phyloP scores from a whole-genome alignment of 2,797 vertebrate species.

The Sebastolobus altivelis region DNA sequence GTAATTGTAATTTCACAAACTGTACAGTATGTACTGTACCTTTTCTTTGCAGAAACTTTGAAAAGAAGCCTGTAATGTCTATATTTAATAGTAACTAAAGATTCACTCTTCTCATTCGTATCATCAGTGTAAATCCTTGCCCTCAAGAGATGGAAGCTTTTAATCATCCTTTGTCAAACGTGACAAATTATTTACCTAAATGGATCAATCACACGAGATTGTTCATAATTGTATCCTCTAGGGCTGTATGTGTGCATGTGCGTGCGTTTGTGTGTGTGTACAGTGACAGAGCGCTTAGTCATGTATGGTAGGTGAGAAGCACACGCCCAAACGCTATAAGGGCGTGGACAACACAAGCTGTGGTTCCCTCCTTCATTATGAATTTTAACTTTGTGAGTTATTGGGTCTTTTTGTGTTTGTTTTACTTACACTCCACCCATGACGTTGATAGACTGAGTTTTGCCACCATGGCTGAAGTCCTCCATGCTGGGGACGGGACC shows the following conservation, averaged over 20 bases:
- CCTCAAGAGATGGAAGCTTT: neutral
- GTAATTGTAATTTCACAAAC: neutral
- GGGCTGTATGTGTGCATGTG: neutral
- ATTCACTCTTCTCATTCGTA: neutral
- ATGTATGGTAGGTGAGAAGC: constrained; percentile 19
- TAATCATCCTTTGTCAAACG: constrained; percentile 1
- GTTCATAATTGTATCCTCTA: constrained; percentile 18
- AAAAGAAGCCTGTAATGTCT: neutral
- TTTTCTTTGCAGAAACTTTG: neutral
- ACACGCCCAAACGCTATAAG: constrained; percentile 22
- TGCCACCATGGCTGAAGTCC: constrained; percentile 86
- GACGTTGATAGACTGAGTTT: constrained; percentile 91
- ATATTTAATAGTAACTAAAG: neutral
- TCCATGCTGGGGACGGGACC: constrained; percentile 90
- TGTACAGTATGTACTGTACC: too few species aligned
- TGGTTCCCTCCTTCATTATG: neutral
- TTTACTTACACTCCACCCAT: constrained; percentile 93
- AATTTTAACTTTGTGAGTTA: neutral
- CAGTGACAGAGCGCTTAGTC: constrained; percentile 26
- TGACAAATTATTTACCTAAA: constrained; percentile 19
- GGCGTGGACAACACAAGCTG: neutral
- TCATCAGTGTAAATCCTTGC: constrained; percentile 4
- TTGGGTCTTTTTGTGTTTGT: neutral
- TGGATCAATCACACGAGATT: neutral
- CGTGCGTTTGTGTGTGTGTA: constrained; percentile 17